Conservation (phyloP, 2,113 vertebrate species). For the Rhynchomys soricoides region DNA sequence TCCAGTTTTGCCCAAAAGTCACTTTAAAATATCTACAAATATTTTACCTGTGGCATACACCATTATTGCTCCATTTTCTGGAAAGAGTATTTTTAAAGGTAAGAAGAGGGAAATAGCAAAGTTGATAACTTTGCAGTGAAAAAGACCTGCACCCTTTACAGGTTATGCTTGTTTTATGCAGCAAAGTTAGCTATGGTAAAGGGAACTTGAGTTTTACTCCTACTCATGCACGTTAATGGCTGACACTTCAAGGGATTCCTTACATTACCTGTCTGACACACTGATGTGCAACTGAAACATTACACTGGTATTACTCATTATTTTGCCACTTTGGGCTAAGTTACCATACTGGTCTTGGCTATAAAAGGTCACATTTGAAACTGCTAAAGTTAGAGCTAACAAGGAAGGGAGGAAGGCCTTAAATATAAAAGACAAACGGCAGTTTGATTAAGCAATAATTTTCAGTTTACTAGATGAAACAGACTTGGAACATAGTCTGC, state of each 20-base stretch:
- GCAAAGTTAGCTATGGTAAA: slow-evolving; percentile 70
- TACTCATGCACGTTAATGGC: slow-evolving; percentile 83
- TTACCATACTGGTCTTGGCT: slow-evolving; percentile 80
- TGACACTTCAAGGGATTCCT: slow-evolving; percentile 82
- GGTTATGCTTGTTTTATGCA: slow-evolving; percentile 61
- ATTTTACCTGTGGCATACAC: slow-evolving; percentile 63
- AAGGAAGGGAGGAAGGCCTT: slow-evolving; percentile 73
- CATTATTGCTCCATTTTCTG: slow-evolving; percentile 83
- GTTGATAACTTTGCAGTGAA: slow-evolving; percentile 35
- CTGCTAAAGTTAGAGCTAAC: slow-evolving; percentile 83
- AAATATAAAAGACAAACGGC: slow-evolving; percentile 90
- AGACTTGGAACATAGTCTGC: slow-evolving; percentile 89
- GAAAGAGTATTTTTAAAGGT: slow-evolving; percentile 69
- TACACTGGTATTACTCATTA: slow-evolving; percentile 80
- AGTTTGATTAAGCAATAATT: slow-evolving; percentile 90
- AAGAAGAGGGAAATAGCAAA: slow-evolving; percentile 75
- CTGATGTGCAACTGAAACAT: slow-evolving; percentile 79
- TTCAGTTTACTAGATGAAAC: slow-evolving; percentile 91
- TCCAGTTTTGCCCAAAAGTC: slow-evolving; percentile 80
- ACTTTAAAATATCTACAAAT: slow-evolving; percentile 79
- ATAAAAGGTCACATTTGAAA: slow-evolving; percentile 83
- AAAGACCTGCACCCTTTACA: slow-evolving; percentile 57
- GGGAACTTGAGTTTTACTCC: slow-evolving; percentile 81
- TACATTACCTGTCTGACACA: slow-evolving; percentile 76
- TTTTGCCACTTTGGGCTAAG: slow-evolving; percentile 78